Percentiles rank a stretch among this genome's conserved stretches.
These are phyloP conservation scores for Haplotaxodon microlepis DNA, from an alignment of 2,113 vertebrate genomes.

Conservation along the genomic window DNA sequence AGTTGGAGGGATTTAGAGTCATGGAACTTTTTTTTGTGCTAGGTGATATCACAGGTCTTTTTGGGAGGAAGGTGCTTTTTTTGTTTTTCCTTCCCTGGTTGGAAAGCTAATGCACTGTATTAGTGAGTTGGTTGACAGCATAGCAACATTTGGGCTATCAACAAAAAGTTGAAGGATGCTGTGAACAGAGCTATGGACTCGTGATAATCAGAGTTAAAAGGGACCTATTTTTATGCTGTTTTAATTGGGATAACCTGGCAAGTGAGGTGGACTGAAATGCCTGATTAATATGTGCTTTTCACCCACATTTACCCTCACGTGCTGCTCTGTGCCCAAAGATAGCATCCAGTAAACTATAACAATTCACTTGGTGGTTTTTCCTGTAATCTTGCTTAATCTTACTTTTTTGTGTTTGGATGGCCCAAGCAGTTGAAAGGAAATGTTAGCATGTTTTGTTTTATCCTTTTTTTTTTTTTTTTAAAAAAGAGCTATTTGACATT, in stretches of 20 bases:
- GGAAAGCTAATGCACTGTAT: not conserved
- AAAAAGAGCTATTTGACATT: not conserved
- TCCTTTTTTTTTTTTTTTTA: accelerated
- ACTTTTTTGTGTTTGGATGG: not conserved
- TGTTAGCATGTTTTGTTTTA: not conserved
- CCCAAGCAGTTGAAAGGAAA: not conserved
- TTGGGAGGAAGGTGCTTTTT: not conserved
- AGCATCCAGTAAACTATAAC: not conserved
- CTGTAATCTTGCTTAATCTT: not conserved
- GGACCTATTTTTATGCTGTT: not conserved
- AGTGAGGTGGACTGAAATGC: not conserved
- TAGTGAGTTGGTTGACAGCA: not conserved
- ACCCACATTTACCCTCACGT: not conserved
- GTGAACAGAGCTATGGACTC: not conserved
- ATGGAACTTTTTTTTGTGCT: not conserved
- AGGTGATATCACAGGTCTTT: not conserved
- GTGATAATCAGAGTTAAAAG: not conserved
- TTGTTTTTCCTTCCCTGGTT: not conserved
- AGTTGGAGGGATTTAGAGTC: not conserved
- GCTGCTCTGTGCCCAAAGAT: not conserved
- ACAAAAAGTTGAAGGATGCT: not conserved
- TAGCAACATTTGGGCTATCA: not conserved
- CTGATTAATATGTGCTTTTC: not conserved
- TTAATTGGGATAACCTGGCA: not conserved
- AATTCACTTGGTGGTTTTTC: not conserved